phyloP scores from a whole-genome alignment of 1,140 invertebrate species.

The Geopemphigus sp. region DNA sequence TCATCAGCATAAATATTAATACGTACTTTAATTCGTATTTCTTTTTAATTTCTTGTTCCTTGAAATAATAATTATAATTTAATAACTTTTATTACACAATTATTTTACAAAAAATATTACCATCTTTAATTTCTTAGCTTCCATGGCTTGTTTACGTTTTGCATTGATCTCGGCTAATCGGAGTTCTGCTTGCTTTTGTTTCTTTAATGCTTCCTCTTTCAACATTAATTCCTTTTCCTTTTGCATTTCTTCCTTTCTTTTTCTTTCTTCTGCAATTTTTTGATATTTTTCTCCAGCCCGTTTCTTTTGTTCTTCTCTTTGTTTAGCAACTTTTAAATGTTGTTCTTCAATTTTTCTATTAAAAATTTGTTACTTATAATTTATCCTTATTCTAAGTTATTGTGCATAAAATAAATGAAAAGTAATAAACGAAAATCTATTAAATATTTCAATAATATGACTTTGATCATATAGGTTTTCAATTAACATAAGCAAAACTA shows the following conservation, averaged over 20 bases:
- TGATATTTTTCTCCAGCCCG: conserved; percentile 10
- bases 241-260: conserved; percentile 22
- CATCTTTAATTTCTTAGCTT: conserved; percentile 5
- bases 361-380: too few relatives aligned
- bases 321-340: conserved; percentile 36
- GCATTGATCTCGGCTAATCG: conserved; percentile 14
- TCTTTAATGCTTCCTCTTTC: conserved; percentile 33
- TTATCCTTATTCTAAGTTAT: too few relatives aligned
- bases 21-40: conserved; percentile 3
- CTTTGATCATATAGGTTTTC: too few relatives aligned
- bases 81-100: too few relatives aligned
- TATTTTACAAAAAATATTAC: not conserved
- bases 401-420: too few relatives aligned
- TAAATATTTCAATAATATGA: too few relatives aligned
- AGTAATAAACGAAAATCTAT: too few relatives aligned
- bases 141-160: conserved; percentile 33
- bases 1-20: not conserved
- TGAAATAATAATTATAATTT: not conserved
- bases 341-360: conserved; percentile 26
- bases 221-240: conserved; percentile 20
- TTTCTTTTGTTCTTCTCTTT: conserved; percentile 35
- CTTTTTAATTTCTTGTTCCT: conserved; percentile 40
- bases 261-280: conserved; percentile 24
- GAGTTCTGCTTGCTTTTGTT: conserved; percentile 32
- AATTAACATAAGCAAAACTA: too few relatives aligned